Evolutionary conservation across 2,888 invertebrate species (phyloP), one percentile per base, ranked within the genome.

Genomic region (Xanthorhoe designata): DNA sequence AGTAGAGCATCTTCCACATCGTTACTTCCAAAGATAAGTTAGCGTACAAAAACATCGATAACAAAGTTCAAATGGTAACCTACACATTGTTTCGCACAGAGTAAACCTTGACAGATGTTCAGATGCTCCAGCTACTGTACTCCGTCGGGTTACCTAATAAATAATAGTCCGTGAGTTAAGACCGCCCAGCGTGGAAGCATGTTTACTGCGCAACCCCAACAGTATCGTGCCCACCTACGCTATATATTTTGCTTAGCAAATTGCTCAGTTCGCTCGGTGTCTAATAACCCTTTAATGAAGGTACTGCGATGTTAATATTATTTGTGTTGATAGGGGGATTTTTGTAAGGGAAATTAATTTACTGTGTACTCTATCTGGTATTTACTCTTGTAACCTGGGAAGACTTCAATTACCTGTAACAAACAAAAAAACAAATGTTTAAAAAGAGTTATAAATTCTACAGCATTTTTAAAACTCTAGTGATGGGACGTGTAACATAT

Each of bases 281-380:
- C 91, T 92, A 91, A 91, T 91, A 91, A 91, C 90, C 89, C 88
- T 87, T 90, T 92, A 92, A 92, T 91, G 89, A 92, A 91, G 87
- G 84, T 78, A 84, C 77, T 72, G 68, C 73, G 74, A 70, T 75
- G 74, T 73, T 71, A 75, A 75, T 75, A 72, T 72, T 74, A 74
- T 75, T 74, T 74, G 69, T 75, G 61, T 64, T 70, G 67, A 72
- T 70, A 69, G 59, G 47, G 64, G 59, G 61, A 32, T 68, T 68
- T 68, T 64, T 64, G 71, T 66, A 47, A 52, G 53, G 17, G 2
- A 42, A 50, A 15, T 64, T 8, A 62, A 17, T 68, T 64, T 61
- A 13, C 57, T 51, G 35, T 18, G 50, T 53, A 49, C 42, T 51
- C 60, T 61, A 56, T 66, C 64, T 68, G 55, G 24, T 42, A 13